These are phyloP conservation scores for Falco biarmicus DNA, from an alignment of 2,797 vertebrate species.

Conservation along the genomic window DNA sequence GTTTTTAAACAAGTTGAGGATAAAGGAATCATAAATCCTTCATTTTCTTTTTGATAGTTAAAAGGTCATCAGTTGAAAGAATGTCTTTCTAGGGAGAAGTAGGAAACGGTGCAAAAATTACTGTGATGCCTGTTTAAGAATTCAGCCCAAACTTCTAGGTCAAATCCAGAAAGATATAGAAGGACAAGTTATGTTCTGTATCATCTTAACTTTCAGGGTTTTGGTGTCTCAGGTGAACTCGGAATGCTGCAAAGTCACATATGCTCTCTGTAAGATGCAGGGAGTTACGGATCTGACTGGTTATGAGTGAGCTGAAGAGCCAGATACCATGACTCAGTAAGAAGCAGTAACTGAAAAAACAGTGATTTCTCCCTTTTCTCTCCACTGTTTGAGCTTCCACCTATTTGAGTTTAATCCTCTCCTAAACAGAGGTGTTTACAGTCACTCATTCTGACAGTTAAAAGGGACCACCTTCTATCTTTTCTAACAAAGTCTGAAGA, in stretches of 20 bases:
- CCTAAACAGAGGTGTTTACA: accelerated
- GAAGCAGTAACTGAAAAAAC: neutral
- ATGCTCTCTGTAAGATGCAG: neutral
- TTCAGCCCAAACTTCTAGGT: neutral
- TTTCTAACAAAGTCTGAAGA: neutral
- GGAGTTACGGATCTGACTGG: neutral
- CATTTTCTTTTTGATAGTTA: neutral
- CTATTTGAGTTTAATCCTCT: neutral
- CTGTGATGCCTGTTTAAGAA: neutral
- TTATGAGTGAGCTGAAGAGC: neutral
- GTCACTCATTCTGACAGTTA: neutral
- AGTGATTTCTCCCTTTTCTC: neutral
- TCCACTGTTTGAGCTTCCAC: neutral
- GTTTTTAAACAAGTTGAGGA: neutral
- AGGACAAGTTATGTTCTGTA: neutral
- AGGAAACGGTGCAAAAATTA: neutral
- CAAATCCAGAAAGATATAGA: neutral
- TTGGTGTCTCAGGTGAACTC: neutral
- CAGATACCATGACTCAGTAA: neutral
- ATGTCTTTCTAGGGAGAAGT: neutral
- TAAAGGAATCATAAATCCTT: neutral
- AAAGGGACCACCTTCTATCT: neutral
- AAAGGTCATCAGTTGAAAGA: neutral
- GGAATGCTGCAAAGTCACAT: neutral
- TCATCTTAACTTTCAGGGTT: neutral